Evolutionary conservation across 2,797 vertebrate species (phyloP), one percentile per base, ranked within the genome.

Genomic region (Sitta carolinensis): DNA sequence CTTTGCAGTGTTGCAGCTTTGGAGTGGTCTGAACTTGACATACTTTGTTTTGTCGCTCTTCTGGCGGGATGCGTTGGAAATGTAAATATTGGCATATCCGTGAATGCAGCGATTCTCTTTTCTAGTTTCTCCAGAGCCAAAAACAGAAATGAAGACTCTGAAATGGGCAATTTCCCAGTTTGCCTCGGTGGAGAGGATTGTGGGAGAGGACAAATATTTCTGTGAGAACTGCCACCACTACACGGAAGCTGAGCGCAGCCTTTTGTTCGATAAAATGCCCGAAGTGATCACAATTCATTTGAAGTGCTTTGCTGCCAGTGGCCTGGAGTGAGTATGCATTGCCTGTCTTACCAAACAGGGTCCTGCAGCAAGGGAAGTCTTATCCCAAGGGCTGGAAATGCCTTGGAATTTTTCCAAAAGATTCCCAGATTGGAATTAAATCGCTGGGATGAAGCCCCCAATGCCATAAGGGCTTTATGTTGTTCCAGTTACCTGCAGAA

Each of bases 151-250:
- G 96, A 99, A 99, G 98, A 99, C 99, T 64, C 97, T 99, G 86
- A 98, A 98, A 73, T 99, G 99, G 99, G 99, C 99, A 68, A 99
- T 99, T 87, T 99, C 98, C 50, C 99, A 99, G 96, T 99, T 99
- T 97, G 99, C 99, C 2, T 99, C 99, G 2, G 99, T 99, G 97
- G 99, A 99, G 97, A 98, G 99, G 95, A 99, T 99, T 83, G 98
- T 99, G 50, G 99, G 99, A 58, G 98, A 99, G 96, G 99, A 99
- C 96, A 99, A 99, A 90, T 99, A 99, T 95, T 99, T 99, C 98
- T 99, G 99, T 85, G 99, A 99, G 97, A 99, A 99, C 45, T 99
- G 99, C 92, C 98, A 97, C 86, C 99, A 99, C 93, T 99, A 99
- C 97, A 98, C 99, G 0, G 99, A 99, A 98, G 99, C 99, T 0